A percentile compares a stretch with the other conserved stretches of the same genome.
phyloP scores from a whole-genome alignment of 2,797 vertebrate genomes.

The Pyrocephalus nanus region DNA sequence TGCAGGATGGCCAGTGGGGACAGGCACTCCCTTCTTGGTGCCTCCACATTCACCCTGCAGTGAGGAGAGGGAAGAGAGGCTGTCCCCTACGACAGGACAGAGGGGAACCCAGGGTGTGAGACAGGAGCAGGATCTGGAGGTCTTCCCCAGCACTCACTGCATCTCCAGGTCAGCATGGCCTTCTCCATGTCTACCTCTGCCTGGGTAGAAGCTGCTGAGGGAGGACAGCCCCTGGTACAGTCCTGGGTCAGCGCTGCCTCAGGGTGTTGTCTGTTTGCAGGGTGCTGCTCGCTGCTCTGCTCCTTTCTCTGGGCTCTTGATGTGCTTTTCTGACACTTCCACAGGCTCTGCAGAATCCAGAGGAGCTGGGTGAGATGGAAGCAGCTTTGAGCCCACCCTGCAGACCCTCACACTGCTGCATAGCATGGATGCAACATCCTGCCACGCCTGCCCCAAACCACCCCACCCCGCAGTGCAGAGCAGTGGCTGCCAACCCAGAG shows the following conservation, averaged over 20 bases:
- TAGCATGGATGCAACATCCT: not conserved
- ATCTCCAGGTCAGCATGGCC: no score
- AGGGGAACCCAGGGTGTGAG: not conserved
- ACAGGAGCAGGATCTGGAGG: no score
- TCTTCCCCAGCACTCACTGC: not conserved
- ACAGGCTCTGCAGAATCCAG: not conserved
- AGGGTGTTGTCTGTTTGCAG: not conserved
- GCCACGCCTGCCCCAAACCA: rapidly evolving
- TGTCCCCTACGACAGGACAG: not conserved
- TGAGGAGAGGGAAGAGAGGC: not conserved
- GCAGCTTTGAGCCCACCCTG: not conserved
- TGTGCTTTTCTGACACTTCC: not conserved
- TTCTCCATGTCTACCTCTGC: not conserved
- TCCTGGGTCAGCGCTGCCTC: not conserved
- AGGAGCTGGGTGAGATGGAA: not conserved
- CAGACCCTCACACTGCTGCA: rapidly evolving
- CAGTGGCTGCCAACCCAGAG: rapidly evolving
- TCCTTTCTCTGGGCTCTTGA: not conserved
- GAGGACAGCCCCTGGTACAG: not conserved
- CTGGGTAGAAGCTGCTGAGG: not conserved
- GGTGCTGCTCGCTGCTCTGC: not conserved
- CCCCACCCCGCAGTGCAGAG: rapidly evolving
- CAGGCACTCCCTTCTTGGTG: not conserved
- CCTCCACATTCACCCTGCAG: not conserved
- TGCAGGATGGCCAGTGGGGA: not conserved